Evolutionary conservation across 1,140 invertebrate genomes (phyloP).

Genomic region (Paramacrobiotus metropolitanus): DNA sequence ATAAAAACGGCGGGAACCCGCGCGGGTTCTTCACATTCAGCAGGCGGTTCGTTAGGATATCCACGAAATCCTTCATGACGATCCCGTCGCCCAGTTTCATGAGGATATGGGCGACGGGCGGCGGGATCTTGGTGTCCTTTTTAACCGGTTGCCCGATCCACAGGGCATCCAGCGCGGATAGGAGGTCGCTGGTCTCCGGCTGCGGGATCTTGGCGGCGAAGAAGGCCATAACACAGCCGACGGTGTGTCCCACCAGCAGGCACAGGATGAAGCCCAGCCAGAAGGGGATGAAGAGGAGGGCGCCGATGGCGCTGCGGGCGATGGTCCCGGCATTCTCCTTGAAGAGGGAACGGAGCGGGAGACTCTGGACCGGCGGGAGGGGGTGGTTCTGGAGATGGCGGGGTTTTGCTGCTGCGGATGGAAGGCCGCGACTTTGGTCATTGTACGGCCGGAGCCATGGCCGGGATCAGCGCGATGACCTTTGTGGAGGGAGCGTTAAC

Average conservation of each 20-base stretch:
- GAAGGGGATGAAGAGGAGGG: constrained; percentile 1
- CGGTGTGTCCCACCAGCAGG: background rate
- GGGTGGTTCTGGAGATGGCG: constrained; percentile 1
- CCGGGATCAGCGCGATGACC: too few species aligned
- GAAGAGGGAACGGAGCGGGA: background rate
- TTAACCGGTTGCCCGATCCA: background rate
- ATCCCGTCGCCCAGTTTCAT: constrained; percentile 3
- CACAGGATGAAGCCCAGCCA: background rate
- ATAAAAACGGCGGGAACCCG: background rate
- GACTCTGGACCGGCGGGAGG: background rate
- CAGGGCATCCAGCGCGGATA: background rate
- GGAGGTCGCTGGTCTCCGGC: background rate
- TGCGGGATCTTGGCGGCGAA: background rate
- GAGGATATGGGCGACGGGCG: background rate
- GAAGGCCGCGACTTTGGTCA: too few species aligned
- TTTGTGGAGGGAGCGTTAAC: too few species aligned
- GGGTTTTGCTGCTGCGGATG: too few species aligned
- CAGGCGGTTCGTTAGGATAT: background rate
- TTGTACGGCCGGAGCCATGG: too few species aligned
- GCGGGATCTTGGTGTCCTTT: background rate
- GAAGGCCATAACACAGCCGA: background rate
- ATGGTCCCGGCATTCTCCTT: background rate
- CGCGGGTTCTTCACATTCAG: constrained; percentile 1
- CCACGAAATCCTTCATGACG: constrained; percentile 1
- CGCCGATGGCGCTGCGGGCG: background rate